Evolutionary conservation across 2,888 invertebrate species (phyloP).

Genomic region (Trachelus iudaicus): DNA sequence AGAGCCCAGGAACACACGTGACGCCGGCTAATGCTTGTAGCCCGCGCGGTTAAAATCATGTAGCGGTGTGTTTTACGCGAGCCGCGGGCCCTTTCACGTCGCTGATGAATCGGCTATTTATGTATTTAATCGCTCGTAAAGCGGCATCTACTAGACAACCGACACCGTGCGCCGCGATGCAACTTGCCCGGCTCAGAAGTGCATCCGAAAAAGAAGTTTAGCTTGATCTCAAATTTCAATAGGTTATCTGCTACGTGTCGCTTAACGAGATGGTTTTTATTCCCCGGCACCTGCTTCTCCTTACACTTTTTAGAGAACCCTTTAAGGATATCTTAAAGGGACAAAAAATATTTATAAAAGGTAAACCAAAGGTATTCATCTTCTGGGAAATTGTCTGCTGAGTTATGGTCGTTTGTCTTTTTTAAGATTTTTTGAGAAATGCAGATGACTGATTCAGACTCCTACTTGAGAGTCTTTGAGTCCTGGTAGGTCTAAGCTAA

Average conservation of each 20-base stretch:
- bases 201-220: neutral
- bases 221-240: conserved; percentile 2
- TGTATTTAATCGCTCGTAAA: conserved; percentile 55
- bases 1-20: neutral
- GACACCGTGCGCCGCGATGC: conserved; percentile 4
- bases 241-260: neutral
- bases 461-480: neutral
- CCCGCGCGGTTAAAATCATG: conserved; percentile 35
- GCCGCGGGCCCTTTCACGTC: conserved; percentile 17
- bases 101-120: conserved; percentile 48
- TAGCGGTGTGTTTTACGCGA: conserved; percentile 36
- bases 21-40: conserved; percentile 26
- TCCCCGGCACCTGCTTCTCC: neutral
- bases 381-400: neutral
- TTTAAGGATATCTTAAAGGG: neutral
- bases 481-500: neutral
- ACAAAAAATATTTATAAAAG: neutral
- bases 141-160: conserved; percentile 37
- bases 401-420: neutral
- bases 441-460: neutral
- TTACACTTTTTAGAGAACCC: neutral
- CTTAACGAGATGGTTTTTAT: neutral
- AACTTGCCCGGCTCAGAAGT: neutral
- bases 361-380: neutral
- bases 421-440: neutral